Evolutionary conservation across 2,113 vertebrate genomes (phyloP), one percentile per base, ranked within the genome.

Genomic region (Megaceryle maxima): DNA sequence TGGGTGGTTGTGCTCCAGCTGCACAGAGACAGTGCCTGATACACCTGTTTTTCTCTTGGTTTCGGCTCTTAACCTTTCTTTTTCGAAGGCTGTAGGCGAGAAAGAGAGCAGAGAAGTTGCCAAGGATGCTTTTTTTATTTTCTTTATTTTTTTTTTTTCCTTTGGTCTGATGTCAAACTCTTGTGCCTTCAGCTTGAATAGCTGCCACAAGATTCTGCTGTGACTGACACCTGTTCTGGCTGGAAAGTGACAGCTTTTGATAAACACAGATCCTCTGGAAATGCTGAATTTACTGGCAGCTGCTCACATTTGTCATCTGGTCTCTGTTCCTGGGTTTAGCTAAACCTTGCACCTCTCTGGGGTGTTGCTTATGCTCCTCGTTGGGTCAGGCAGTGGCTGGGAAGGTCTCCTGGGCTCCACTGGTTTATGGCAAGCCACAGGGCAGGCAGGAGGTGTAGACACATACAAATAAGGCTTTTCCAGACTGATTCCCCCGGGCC

Each of bases 191-290:
- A 11, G 25, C 10, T 16, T 96, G 68, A 86, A 41, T 90, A 63
- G 39, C 83, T 93, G 93, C 88, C 76, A 60, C 0, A 14, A 85
- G 91, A 57, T 93, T 93, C 57, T 74, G 88, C 80, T 88, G 77
- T 94, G 94, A 92, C 92, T 93, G 92, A 78, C 96, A 96, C 92
- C 96, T 96, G 92, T 87, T 94, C 90, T 87, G 81, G 69, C 86
- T 93, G 73, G 29, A 26, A 81, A 82, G 55, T 26, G n/a, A 66
- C 80, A 91, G 92, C 83, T 96, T 95, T 73, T 31, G 50, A 53
- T 88, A 7, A 43, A 46, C 72, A 48, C 64, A 77, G 82, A 87
- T 82, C 48, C 83, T 81, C 86, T 94, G 94, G 69, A 94, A 95
- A 17, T 0, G 11, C 96, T 73, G 83, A 69, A 7, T 94, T 72